Evolutionary conservation across 2,888 invertebrate species (phyloP).

Genomic region (Reticulitermes lucifugus): DNA sequence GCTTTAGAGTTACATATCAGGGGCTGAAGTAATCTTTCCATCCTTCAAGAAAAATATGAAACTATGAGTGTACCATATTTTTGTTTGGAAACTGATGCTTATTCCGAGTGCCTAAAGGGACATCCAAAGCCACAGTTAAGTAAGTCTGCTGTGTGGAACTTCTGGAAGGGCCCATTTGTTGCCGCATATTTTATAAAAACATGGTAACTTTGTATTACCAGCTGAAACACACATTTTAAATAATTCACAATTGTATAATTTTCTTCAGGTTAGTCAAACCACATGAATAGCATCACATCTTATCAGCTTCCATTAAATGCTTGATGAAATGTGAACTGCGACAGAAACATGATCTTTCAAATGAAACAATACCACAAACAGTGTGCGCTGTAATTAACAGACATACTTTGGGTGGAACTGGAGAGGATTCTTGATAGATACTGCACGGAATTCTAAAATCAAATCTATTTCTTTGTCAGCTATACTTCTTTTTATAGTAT

Average conservation of each 20-base stretch:
- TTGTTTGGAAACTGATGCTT: conserved; percentile 1
- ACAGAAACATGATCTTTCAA: too few relatives aligned
- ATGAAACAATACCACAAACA: too few relatives aligned
- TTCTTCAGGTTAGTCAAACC: neutral
- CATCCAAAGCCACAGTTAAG: neutral
- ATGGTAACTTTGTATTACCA: neutral
- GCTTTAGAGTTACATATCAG: conserved; percentile 17
- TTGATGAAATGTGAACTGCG: too few relatives aligned
- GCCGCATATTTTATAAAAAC: neutral
- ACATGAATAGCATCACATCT: too few relatives aligned
- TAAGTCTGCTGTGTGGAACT: neutral
- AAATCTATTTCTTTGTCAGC: too few relatives aligned
- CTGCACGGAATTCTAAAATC: too few relatives aligned
- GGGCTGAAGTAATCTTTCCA: neutral
- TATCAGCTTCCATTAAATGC: too few relatives aligned
- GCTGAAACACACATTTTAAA: neutral
- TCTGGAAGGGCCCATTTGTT: conserved; percentile 20
- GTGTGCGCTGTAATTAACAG: too few relatives aligned
- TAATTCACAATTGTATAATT: neutral
- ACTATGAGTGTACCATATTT: neutral
- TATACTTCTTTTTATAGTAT: too few relatives aligned
- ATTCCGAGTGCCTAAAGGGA: neutral
- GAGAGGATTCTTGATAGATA: too few relatives aligned
- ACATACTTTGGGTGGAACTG: too few relatives aligned
- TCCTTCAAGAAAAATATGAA: neutral